Base-by-base conservation (phyloP, 2,888 invertebrate genomes). In the Diarsia rubi region DNA sequence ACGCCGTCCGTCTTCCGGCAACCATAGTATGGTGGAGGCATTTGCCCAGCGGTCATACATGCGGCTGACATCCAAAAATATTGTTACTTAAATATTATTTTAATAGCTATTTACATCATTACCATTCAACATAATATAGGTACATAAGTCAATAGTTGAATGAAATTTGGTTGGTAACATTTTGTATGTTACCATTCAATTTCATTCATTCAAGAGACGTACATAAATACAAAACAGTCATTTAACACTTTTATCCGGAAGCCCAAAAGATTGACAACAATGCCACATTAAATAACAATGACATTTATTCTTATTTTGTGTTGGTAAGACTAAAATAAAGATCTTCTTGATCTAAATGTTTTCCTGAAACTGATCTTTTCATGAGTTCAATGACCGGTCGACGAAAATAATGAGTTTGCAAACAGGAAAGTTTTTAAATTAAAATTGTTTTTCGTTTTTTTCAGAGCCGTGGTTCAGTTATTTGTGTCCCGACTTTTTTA, bases 371-470 rank as follows among this genome's bases (percentile, higher is more conserved):
- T n/a, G 42, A 8, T 8, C 6, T 31, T 49, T n/a, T 52, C 49
- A n/a, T 16, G 11, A n/a, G 64, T 54, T 37, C 45, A 14, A 54
- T 37, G 54, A 57, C 16, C 63, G 65, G n/a, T 14, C 21, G 45
- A 21, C 9, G 24, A 54, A 54, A 45, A 37, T 37, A 62, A 62
- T 76, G 45, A 65, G 65, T 57, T 64, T 57, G 24, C 27, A 42
- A 65, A 57, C 37, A 57, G 37, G 37, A 27, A 77, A 66, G 27
- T 57, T 57, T 47, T 21, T 47, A n/a, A 78, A 67, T 47, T 57
- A 78, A 57, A 47, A 42, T 66, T 66, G 14, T 75, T 77, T 47
- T 27, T 27, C 19, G 19, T 65, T 62, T 75, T 45, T n/a, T 31
- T 31, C 11, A 19, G 6, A 27, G 14, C 9, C n/a, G n/a, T 14